Base-by-base conservation (phyloP, 2,888 invertebrate species). In the Pseudococcus longispinus region DNA sequence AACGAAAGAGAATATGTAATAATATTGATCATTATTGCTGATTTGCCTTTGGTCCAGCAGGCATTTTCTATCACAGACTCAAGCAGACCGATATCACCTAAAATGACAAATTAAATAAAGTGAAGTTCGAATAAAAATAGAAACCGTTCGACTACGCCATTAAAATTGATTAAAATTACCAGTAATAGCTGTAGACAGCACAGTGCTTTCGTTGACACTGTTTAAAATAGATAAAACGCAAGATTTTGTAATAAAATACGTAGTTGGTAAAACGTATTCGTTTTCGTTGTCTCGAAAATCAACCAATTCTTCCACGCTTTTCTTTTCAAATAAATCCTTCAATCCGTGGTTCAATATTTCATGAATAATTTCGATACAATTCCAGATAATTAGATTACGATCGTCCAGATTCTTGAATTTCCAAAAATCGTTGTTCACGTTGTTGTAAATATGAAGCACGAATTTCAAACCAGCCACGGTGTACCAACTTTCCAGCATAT, bases 381-480 rank as follows among this genome's bases (percentile, higher is more conserved):
- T 77, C 86, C 86, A 86, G 13, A 86, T 86, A 13, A 86, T 86
- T 26, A 86, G 37, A 46, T 86, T 86, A n/a, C 86, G 86, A 32
- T 86, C 86, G 74, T 86, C 86, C 6, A 86, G 37, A 32, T 86
- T 86, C 37, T 86, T 86, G 51, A 86, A 86, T 20, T 86, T 86
- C 86, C 86, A 86, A 80, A 86, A 86, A 86, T 86, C 86, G 37
- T 86, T 86, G 23, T 86, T 86, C 86, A 86, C 86, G 55, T 86
- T 86, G 46, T 51, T 86, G 37, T 77, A 86, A 9, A 86, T 74
- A 20, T 86, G 86, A 55, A 86, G 74, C 26, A 86, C 77, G 51
- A 86, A 86, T 55, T 86, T 86, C 46, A 86, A 55, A 1, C 86
- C 86, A 15, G 86, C 86, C 15, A 86, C 86, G 0, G 86, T 86